phyloP scores from a whole-genome alignment of 37 sponge, comb jelly and placozoan genomes.

The Corticium candelabrum region DNA sequence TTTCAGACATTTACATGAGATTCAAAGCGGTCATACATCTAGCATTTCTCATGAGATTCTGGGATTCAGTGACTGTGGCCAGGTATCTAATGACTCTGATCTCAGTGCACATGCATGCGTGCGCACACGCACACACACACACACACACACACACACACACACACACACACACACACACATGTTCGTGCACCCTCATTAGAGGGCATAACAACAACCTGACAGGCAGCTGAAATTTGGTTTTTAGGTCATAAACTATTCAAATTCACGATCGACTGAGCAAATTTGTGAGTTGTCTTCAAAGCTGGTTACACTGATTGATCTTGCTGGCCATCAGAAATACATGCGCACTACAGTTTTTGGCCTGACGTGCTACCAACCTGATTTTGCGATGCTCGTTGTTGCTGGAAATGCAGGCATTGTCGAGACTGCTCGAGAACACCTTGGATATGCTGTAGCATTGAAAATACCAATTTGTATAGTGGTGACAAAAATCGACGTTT shows the following conservation, averaged over 20 bases:
- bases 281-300: constrained; percentile 87
- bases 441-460: constrained; percentile 76
- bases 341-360: constrained; percentile 96
- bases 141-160: too few species aligned
- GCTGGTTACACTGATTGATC: constrained; percentile 92
- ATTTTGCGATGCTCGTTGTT: constrained; percentile 84
- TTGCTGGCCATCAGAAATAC: constrained; percentile 96
- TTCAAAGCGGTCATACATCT: constrained; percentile 87
- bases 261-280: constrained; percentile 64
- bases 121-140: too few species aligned
- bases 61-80: constrained; percentile 76
- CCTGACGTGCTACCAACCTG: constrained; percentile 81
- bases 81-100: constrained; percentile 43
- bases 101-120: too few species aligned
- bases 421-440: constrained; percentile 83
- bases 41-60: constrained; percentile 91
- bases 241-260: constrained; percentile 76
- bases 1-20: constrained; percentile 94
- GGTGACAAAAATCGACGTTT: constrained; percentile 83
- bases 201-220: neutral
- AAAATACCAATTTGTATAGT: constrained; percentile 75
- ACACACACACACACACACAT: too few species aligned
- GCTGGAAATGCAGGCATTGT: constrained; percentile 81
- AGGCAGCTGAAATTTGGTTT: too few species aligned
- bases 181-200: too few species aligned